Conservation (phyloP, 2,797 vertebrate species). For the Pogoniulus pusillus region DNA sequence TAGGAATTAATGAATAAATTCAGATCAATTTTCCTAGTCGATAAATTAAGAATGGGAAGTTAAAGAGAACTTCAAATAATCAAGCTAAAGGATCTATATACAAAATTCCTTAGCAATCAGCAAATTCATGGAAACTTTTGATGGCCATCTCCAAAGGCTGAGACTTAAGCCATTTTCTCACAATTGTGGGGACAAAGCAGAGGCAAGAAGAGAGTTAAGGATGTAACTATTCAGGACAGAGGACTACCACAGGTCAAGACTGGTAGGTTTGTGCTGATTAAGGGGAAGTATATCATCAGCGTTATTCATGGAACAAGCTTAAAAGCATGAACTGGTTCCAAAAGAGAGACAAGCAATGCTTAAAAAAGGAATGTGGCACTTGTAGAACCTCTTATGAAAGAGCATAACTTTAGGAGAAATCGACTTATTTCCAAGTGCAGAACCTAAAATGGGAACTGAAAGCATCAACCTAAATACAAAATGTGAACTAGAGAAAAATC, state of each 20-base stretch:
- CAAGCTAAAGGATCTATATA: background rate
- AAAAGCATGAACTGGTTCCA: background rate
- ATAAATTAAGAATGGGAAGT: background rate
- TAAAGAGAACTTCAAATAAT: background rate
- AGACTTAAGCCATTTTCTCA: background rate
- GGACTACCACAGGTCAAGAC: background rate
- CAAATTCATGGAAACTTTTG: background rate
- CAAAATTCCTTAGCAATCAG: background rate
- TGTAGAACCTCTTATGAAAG: background rate
- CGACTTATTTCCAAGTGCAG: background rate
- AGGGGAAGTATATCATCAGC: background rate
- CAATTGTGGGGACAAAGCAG: background rate
- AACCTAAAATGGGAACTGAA: conserved; percentile 14
- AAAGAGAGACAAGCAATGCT: background rate
- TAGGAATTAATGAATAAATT: background rate
- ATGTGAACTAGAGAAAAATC: conserved; percentile 66
- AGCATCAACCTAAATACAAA: conserved; percentile 32
- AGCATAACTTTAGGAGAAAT: background rate
- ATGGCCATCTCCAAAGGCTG: background rate
- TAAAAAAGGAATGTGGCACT: background rate
- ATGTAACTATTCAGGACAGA: background rate
- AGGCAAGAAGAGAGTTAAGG: background rate
- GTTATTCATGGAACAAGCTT: background rate
- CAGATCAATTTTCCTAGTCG: background rate
- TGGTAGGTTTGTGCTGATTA: background rate